These are phyloP conservation scores for Oostethus manadensis DNA, from an alignment of 2,113 vertebrate genomes.

Conservation along the genomic window DNA sequence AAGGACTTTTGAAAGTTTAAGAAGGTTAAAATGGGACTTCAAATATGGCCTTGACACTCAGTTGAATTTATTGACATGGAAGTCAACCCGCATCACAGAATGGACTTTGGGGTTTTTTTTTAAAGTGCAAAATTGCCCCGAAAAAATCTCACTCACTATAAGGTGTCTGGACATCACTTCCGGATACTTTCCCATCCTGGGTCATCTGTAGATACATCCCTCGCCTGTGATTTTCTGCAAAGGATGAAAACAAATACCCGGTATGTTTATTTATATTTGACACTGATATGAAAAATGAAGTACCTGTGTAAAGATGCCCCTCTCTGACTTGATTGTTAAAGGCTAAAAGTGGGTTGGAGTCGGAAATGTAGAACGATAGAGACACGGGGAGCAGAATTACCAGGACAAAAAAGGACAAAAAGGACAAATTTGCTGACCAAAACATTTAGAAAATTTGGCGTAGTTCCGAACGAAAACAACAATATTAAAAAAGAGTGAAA, in stretches of 20 bases:
- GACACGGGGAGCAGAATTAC: constrained; percentile 38
- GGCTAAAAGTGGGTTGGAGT: constrained; percentile 60
- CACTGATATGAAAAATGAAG: background rate
- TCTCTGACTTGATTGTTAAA: constrained; percentile 62
- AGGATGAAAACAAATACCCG: background rate
- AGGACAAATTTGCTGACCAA: constrained; percentile 18
- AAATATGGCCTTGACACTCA: too few relatives aligned
- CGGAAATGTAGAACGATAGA: constrained; percentile 55
- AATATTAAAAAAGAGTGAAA: constrained; percentile 27
- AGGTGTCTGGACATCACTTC: constrained; percentile 42
- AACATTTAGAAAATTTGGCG: constrained; percentile 41
- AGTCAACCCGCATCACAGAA: background rate
- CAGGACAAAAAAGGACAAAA: constrained; percentile 25
- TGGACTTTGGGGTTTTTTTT: too few relatives aligned
- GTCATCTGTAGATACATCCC: constrained; percentile 67
- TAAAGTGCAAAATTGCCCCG: background rate
- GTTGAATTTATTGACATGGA: background rate
- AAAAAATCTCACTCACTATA: constrained; percentile 69
- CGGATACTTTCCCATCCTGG: constrained; percentile 60
- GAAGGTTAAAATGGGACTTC: too few relatives aligned
- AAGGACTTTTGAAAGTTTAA: too few relatives aligned
- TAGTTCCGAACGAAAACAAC: constrained; percentile 8
- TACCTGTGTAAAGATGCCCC: constrained; percentile 73
- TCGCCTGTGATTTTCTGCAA: constrained; percentile 62
- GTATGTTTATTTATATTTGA: constrained; percentile 2